These are phyloP conservation scores for Piliocolobus tephrosceles DNA, from an alignment of 2,113 vertebrate genomes.

Conservation along the genomic window DNA sequence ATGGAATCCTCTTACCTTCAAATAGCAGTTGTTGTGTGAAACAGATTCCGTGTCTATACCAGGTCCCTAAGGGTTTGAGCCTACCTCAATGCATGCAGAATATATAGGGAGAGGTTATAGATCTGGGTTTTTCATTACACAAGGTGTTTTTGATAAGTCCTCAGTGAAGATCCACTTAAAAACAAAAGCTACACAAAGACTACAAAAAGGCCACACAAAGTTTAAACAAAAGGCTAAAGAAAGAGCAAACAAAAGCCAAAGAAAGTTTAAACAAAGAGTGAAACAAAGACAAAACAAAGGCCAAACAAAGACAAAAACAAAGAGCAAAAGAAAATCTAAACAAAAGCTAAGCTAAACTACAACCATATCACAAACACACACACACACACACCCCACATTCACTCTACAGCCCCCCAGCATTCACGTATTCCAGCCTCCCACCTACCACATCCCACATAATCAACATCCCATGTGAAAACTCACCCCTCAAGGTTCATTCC, in stretches of 20 bases:
- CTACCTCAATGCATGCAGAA: slow-evolving; percentile 3
- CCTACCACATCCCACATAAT: neutral
- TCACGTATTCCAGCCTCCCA: neutral
- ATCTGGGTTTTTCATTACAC: slow-evolving; percentile 61
- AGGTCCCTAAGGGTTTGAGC: neutral
- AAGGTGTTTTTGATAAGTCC: slow-evolving; percentile 70
- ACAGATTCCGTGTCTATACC: neutral
- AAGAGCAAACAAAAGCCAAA: slow-evolving; percentile 74
- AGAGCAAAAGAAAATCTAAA: slow-evolving; percentile 71
- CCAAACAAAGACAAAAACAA: slow-evolving; percentile 66
- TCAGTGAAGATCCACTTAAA: slow-evolving; percentile 69
- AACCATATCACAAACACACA: neutral
- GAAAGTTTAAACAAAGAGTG: slow-evolving; percentile 74
- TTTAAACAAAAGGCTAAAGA: slow-evolving; percentile 76
- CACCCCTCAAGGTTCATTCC: neutral
- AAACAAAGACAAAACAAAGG: slow-evolving; percentile 75
- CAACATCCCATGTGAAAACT: neutral
- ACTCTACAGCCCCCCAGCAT: neutral
- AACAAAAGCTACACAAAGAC: slow-evolving; percentile 77
- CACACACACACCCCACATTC: neutral
- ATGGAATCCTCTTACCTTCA: slow-evolving; percentile 37
- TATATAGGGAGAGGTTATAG: slow-evolving; percentile 72
- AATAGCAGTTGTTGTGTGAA: neutral
- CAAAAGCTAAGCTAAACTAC: slow-evolving; percentile 61
- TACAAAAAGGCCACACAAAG: slow-evolving; percentile 71